Evolutionary conservation across 2,113 vertebrate species (phyloP).

Genomic region (Lophius piscatorius): DNA sequence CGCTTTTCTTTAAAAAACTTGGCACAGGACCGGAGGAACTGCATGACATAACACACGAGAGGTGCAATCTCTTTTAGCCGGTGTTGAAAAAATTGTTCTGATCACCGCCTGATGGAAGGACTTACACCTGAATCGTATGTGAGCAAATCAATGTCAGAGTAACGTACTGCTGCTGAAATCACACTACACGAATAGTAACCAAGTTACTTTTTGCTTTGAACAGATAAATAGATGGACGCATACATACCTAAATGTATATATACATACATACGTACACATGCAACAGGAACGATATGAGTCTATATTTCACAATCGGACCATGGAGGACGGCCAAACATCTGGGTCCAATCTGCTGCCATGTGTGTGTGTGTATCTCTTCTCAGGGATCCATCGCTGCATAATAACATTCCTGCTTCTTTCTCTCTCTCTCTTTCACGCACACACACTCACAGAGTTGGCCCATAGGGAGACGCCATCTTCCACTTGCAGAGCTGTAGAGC

Average conservation of each 20-base stretch:
- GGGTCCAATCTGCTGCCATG: conserved; percentile 61
- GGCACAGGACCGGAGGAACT: too few relatives aligned
- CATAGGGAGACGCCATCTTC: conserved; percentile 76
- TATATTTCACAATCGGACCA: conserved; percentile 42
- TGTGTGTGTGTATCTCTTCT: conserved; percentile 31
- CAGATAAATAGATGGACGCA: neutral
- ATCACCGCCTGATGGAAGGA: too few relatives aligned
- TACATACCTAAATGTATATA: neutral
- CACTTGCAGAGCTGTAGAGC: conserved; percentile 64
- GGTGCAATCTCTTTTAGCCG: too few relatives aligned
- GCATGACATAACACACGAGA: too few relatives aligned
- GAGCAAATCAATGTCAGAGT: too few relatives aligned
- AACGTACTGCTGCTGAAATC: too few relatives aligned
- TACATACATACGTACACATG: too few relatives aligned
- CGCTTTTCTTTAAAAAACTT: too few relatives aligned
- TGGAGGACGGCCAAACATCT: conserved; percentile 64
- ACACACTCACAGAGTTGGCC: conserved; percentile 30
- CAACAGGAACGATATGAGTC: neutral
- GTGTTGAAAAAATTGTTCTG: too few relatives aligned
- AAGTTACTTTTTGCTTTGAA: too few relatives aligned
- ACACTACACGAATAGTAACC: too few relatives aligned
- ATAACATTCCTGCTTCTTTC: conserved; percentile 53
- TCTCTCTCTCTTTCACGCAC: conserved; percentile 15
- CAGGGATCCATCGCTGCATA: conserved; percentile 55
- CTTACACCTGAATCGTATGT: too few relatives aligned